Evolutionary conservation across 2,888 invertebrate genomes (phyloP).

Genomic region (Acronicta psi): DNA sequence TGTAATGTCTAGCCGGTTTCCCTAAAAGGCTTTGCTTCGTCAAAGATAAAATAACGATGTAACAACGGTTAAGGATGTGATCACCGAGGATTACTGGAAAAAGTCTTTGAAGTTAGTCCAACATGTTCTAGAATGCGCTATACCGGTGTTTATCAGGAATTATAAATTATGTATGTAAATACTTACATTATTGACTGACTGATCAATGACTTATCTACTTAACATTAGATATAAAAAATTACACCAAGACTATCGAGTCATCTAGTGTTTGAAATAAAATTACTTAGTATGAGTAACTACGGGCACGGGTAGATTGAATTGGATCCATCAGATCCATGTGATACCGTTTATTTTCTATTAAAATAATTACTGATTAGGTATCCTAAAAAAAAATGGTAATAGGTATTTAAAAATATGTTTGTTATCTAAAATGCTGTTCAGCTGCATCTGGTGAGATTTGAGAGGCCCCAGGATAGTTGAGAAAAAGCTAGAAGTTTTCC

Average conservation of each 20-base stretch:
- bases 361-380: too few relatives aligned
- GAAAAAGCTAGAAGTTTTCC: not conserved
- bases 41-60: not conserved
- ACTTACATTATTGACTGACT: not conserved
- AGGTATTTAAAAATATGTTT: too few relatives aligned
- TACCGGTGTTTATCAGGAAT: not conserved
- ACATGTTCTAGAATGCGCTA: not conserved
- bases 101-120: not conserved
- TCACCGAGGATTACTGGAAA: constrained; percentile 1
- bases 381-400: too few relatives aligned
- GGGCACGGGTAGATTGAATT: too few relatives aligned
- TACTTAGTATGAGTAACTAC: too few relatives aligned
- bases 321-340: too few relatives aligned
- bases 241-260: too few relatives aligned
- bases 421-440: too few relatives aligned
- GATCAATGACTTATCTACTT: not conserved
- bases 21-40: not conserved
- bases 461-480: too few relatives aligned
- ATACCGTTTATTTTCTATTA: too few relatives aligned
- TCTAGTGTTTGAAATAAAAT: not conserved
- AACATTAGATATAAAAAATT: not conserved
- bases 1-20: not conserved
- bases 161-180: constrained; percentile 1
- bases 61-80: constrained; percentile 2
- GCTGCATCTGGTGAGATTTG: too few relatives aligned